Base-by-base conservation (phyloP, 2,113 vertebrate genomes). In the Chloroceryle aenea region DNA sequence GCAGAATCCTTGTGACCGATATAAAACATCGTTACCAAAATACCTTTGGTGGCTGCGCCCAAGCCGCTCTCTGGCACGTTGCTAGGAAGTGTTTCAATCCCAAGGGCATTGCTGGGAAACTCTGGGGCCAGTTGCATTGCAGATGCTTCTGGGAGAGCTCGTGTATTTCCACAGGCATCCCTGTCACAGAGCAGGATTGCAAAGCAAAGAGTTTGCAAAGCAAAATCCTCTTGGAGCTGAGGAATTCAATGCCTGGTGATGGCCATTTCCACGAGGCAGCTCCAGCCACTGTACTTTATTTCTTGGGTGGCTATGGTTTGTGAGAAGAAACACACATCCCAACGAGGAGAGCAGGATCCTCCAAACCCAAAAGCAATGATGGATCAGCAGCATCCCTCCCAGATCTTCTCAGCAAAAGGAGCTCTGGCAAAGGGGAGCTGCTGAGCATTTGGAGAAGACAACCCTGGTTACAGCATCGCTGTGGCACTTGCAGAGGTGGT, bases 401-500 rank as follows among this genome's bases (percentile, higher is more conserved):
- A 14, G 21, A 6, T 69, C 74, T 79, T 72, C 66, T 91, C 55
- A 42, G 63, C 36, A 76, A 47, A 93, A 83, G 42, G 32, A 79
- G 42, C 83, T 91, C 42, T 93, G 69, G 87, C 58, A 83, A 69
- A 56, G 8, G 16, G 40, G 58, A 91, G 34, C 12, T 80, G 47
- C 79, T 74, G 50, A 47, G n/a, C 1, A 0, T 38, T 63, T 83
- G 87, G 82, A 95, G 42, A 86, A 91, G 71, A 26, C 72, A 94
- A 45, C 59, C 63, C 42, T 87, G 0, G 0, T 80, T 90, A 32
- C 74, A 94, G 73, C 53, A 83, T 29, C 85, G 61, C 64, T 62
- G 64, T 80, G 67, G 16, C 68, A 47, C 72, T 92, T 1, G 32
- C 77, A 93, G 91, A 89, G 93, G 85, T 82, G 94, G 94, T 77